Conservation (phyloP, 2,888 invertebrate genomes). For the Thera obeliscata region DNA sequence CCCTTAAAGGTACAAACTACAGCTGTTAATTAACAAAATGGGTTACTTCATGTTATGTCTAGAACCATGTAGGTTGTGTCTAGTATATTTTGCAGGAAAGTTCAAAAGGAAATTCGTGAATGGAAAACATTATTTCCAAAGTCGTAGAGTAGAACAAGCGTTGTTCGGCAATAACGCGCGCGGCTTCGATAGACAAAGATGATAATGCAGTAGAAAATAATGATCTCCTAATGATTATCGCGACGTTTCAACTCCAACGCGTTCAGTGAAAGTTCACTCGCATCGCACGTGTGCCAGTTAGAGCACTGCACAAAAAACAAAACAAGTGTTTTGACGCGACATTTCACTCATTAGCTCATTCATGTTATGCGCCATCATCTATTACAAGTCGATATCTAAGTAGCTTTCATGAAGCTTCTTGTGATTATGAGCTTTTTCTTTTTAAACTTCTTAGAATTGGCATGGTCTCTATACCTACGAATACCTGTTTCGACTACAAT, state of each 20-base stretch:
- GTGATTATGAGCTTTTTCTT: neutral
- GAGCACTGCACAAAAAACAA: slow-evolving; percentile 50
- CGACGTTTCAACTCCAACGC: slow-evolving; percentile 59
- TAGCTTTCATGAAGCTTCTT: slow-evolving; percentile 10
- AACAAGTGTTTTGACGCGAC: slow-evolving; percentile 56
- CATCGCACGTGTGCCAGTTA: slow-evolving; percentile 57
- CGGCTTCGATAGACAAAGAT: slow-evolving; percentile 29
- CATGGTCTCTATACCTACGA: too few relatives aligned
- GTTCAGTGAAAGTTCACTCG: slow-evolving; percentile 75
- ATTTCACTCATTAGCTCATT: slow-evolving; percentile 55
- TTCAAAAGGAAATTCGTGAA: too few relatives aligned
- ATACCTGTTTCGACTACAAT: too few relatives aligned
- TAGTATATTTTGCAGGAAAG: too few relatives aligned
- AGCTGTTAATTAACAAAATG: too few relatives aligned
- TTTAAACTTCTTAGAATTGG: too few relatives aligned
- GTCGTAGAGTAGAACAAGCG: too few relatives aligned
- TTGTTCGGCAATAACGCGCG: too few relatives aligned
- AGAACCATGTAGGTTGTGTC: too few relatives aligned
- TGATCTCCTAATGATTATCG: slow-evolving; percentile 67
- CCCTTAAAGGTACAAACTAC: too few relatives aligned
- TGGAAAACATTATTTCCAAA: too few relatives aligned
- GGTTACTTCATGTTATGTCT: too few relatives aligned
- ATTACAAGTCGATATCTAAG: slow-evolving; percentile 13
- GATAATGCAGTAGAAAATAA: slow-evolving; percentile 53
- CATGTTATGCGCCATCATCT: slow-evolving; percentile 36